Base-by-base conservation (phyloP, 2,797 vertebrate genomes). In the Bradypodion ventrale region DNA sequence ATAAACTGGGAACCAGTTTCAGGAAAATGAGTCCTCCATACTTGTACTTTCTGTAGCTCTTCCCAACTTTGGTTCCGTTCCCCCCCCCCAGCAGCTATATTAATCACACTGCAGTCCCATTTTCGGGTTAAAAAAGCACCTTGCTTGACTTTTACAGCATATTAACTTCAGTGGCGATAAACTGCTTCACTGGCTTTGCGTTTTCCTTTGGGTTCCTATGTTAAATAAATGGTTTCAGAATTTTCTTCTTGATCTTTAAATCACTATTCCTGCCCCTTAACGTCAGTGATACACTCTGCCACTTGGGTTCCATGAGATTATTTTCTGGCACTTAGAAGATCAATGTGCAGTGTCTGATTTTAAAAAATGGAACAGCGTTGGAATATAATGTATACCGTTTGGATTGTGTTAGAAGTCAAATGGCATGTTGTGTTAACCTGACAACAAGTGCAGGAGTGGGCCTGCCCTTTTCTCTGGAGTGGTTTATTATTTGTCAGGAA, bases 351-450 rank as follows among this genome's bases (percentile, higher is more conserved):
- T 75, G 89, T 76, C 69, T 75, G 37, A 74, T 69, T 75, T 32
- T 84, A 77, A 86, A 69, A 37, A 76, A 87, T 85, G 87, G 40
- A 85, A 52, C 35, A 42, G 12, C 35, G 10, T 73, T 91, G 80
- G 78, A 89, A n/a, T 87, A 86, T 65, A 82, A 83, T 83, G 76
- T 78, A 73, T 88, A 29, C 27, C 82, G 0, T 87, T 93, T 88
- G 86, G 82, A 89, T 94, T 89, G 88, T 76, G 21, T 82, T 84
- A 83, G 70, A 78, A 81, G 75, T 89, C 86, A 88, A 86, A 80
- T 90, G 77, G 79, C 87, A 73, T 66, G 88, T 90, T 85, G 78
- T 84, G 37, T 86, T 92, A 83, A 86, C 86, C 70, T 91, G 85
- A 89, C 76, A 52, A 87, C 69, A 84, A 89, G 37, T 23, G 52